phyloP scores from a whole-genome alignment of 2,797 vertebrate species.

The Moxostoma hubbsi region DNA sequence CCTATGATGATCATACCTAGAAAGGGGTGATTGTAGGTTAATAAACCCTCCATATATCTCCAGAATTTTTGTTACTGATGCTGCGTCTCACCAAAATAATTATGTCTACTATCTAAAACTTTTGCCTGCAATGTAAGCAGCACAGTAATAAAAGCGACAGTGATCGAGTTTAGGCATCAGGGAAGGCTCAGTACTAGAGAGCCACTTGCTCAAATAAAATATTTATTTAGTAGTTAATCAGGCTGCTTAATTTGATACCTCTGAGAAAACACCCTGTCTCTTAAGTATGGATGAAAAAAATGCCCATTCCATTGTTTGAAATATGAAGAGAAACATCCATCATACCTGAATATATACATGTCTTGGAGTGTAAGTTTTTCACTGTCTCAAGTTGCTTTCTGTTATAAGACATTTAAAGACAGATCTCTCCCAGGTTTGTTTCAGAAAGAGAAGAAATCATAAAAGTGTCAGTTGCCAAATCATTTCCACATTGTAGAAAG shows the following conservation, averaged over 20 bases:
- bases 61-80: background rate
- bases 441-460: background rate
- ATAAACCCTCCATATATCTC: background rate
- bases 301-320: background rate
- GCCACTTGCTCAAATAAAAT: background rate
- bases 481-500: background rate
- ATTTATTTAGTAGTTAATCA: conserved; percentile 3
- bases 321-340: conserved; percentile 5
- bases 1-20: background rate
- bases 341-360: background rate
- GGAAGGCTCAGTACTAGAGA: conserved; percentile 7
- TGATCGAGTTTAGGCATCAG: background rate
- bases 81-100: too few relatives aligned
- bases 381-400: background rate
- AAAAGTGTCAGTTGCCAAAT: background rate
- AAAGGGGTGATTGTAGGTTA: background rate
- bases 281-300: conserved; percentile 5
- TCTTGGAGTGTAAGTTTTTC: background rate
- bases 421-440: conserved; percentile 3
- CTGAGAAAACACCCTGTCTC: conserved; percentile 9
- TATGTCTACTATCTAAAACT: background rate
- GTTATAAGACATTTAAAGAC: background rate
- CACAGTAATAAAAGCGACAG: background rate
- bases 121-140: background rate
- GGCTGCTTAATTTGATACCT: background rate